Base-by-base conservation (phyloP, 2,113 vertebrate genomes). In the Prunella himalayana region DNA sequence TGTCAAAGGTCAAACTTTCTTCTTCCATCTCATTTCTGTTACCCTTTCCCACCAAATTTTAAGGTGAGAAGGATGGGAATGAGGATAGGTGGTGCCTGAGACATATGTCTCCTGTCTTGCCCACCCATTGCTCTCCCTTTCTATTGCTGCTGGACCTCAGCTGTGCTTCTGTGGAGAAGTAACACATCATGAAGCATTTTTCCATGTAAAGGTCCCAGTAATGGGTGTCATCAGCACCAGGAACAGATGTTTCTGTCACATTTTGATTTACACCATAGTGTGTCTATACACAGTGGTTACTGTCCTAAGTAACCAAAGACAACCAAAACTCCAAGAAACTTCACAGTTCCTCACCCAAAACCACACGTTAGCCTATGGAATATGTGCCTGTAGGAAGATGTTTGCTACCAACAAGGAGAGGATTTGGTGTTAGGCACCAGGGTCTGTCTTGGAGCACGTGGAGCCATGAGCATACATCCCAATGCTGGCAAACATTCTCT, bases 381-480 rank as follows among this genome's bases (percentile, higher is more conserved):
- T 65, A 19, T 22, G 19, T 57, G 41, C 27, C 35, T 15, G 10
- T 30, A 37, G 53, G 57, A 83, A 15, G 44, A 42, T 33, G 33
- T 54, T 83, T 85, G 23, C 44, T 79, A 28, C 42, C 65, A 82
- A 3, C n/a, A 42, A 23, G 66, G 39, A 79, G 33, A 66, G 11
- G 31, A 18, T 61, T 70, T 72, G n/a, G 3, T 84, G 17, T 23
- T 20, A 35, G 24, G n/a, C 50, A 61, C 19, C 17, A 61, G 8
- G 24, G 12, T 70, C 18, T 65, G 31, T 70, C n/a, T 79, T 0
- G 0, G 47, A 68, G 51, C 9, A 7, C 2, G 1, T 19, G 41
- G 50, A 65, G 11, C 37, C 7, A 0, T 8, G 30, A 71, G 10
- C 23, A 39, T 5, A 42, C 20, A 37, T 45, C 63, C 10, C 73